phyloP scores from a whole-genome alignment of 2,797 vertebrate species.

The Myioborus melanocephalus region DNA sequence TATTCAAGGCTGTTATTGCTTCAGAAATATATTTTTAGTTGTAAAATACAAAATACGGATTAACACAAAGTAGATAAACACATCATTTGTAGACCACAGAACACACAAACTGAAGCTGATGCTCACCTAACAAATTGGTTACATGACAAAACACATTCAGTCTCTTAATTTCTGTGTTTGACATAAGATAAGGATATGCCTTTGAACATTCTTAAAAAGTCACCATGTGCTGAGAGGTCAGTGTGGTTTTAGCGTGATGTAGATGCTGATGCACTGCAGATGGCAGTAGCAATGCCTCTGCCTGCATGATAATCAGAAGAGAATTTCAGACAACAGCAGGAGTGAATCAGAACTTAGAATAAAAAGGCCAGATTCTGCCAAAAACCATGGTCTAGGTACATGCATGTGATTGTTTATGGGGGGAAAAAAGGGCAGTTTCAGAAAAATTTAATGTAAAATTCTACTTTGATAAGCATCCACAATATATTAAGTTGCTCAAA shows the following conservation, averaged over 20 bases:
- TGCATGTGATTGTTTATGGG: neutral
- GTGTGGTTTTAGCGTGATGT: neutral
- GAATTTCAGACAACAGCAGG: neutral
- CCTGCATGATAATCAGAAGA: neutral
- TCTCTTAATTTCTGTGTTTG: neutral
- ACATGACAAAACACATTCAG: neutral
- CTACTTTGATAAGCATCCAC: neutral
- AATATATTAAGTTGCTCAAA: neutral
- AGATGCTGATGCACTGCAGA: neutral
- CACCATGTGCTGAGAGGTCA: neutral
- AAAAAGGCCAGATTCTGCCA: neutral
- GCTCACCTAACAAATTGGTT: neutral
- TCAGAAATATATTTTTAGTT: neutral
- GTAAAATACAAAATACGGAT: neutral
- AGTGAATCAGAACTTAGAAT: neutral
- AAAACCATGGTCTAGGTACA: neutral
- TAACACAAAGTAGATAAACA: neutral
- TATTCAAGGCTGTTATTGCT: neutral
- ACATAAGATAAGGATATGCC: neutral
- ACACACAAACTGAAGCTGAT: neutral
- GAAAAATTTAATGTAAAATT: neutral
- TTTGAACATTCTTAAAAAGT: neutral
- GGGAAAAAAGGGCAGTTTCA: rapidly evolving
- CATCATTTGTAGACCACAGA: neutral
- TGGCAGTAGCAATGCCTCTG: neutral